Conservation (phyloP, 2,797 vertebrate species). For the Botia almorhae region DNA sequence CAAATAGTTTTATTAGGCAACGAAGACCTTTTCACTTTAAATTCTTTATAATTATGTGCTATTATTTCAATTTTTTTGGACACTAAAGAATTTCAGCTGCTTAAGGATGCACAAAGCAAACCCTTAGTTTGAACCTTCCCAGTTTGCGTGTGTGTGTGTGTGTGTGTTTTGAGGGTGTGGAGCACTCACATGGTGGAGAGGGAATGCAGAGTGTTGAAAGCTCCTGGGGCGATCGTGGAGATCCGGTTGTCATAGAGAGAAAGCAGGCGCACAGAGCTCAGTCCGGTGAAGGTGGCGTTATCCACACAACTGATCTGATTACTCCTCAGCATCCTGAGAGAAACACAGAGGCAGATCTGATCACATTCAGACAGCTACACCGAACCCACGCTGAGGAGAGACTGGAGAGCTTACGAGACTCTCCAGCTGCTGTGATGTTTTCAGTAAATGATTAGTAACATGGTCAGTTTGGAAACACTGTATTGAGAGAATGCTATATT, state of each 20-base stretch:
- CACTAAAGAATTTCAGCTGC: constrained; percentile 1
- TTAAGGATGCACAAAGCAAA: constrained; percentile 9
- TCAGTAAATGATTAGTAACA: neutral
- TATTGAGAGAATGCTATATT: neutral
- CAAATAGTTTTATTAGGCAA: constrained; percentile 2
- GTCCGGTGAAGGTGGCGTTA: constrained; percentile 92
- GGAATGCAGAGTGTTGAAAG: constrained; percentile 93
- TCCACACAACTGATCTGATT: constrained; percentile 97
- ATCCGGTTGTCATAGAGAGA: constrained; percentile 98
- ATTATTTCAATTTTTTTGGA: neutral
- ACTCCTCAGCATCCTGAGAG: constrained; percentile 91
- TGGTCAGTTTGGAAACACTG: neutral
- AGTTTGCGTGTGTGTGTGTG: neutral
- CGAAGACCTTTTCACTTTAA: constrained; percentile 4
- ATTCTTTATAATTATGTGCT: neutral
- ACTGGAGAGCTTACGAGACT: neutral
- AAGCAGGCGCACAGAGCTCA: constrained; percentile 94
- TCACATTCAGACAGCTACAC: constrained; percentile 13
- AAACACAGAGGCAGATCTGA: constrained; percentile 39
- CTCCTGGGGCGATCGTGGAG: constrained; percentile 90
- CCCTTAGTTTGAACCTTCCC: too few relatives aligned
- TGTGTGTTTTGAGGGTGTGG: neutral
- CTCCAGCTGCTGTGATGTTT: neutral
- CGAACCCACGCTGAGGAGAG: neutral
- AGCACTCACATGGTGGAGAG: constrained; percentile 93